Evolutionary conservation across 2,888 invertebrate genomes (phyloP).

Genomic region (Hydropsyche betteni): DNA sequence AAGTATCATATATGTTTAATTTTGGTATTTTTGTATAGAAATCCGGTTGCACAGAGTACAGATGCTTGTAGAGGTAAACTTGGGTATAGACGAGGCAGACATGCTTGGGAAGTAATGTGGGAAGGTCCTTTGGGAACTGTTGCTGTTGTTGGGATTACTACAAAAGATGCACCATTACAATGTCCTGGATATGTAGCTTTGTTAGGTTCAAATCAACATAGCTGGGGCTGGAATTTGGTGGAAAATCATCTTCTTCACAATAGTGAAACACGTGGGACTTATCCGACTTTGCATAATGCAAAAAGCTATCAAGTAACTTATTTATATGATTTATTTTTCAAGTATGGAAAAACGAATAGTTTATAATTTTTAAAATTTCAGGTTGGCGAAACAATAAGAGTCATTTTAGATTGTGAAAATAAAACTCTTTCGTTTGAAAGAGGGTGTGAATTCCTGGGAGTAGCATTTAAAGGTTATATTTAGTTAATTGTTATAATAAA

Average conservation of each 20-base stretch:
- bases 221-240: conserved; percentile 99
- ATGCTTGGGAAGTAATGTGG: conserved; percentile 99
- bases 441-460: conserved; percentile 97
- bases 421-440: conserved; percentile 97
- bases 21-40: conserved; percentile 64
- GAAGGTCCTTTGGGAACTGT: conserved; percentile 98
- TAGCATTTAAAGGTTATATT: conserved; percentile 87
- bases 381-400: conserved; percentile 97
- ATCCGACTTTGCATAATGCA: conserved; percentile 93
- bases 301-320: conserved; percentile 91
- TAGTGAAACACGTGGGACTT: conserved; percentile 93
- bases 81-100: conserved; percentile 90
- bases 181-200: conserved; percentile 96
- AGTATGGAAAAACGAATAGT: not conserved
- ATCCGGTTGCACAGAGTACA: conserved; percentile 98
- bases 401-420: conserved; percentile 97
- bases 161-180: conserved; percentile 92
- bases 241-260: conserved; percentile 97
- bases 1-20: not conserved
- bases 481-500: conserved; percentile 10
- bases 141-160: conserved; percentile 95
- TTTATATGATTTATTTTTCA: conserved; percentile 21
- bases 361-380: conserved; percentile 58
- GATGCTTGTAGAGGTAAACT: conserved; percentile 93
- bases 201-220: conserved; percentile 94